Conservation (phyloP, 2,113 vertebrate genomes). For the Seriola rivoliana region DNA sequence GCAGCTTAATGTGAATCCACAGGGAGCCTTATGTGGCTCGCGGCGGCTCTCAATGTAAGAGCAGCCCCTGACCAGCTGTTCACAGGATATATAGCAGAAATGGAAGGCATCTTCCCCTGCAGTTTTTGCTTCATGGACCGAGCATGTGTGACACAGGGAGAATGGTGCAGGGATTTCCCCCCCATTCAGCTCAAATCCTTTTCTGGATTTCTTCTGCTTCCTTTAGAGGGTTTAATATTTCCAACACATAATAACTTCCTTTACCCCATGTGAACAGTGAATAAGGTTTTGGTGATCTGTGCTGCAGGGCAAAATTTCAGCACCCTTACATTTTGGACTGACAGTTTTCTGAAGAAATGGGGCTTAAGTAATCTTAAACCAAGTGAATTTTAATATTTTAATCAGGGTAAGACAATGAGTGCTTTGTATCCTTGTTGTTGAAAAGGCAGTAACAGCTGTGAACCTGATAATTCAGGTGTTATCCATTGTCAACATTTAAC, state of each 20-base stretch:
- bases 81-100: slow-evolving; percentile 70
- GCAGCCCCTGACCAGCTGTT: slow-evolving; percentile 78
- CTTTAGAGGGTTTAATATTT: slow-evolving; percentile 53
- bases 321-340: not conserved
- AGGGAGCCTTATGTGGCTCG: slow-evolving; percentile 68
- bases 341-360: not conserved
- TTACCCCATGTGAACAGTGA: not conserved
- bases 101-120: slow-evolving; percentile 67
- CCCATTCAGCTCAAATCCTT: slow-evolving; percentile 62
- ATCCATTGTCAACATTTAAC: not conserved
- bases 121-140: slow-evolving; percentile 69
- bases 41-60: slow-evolving; percentile 68
- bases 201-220: slow-evolving; percentile 44
- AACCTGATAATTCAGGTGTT: not conserved
- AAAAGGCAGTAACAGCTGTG: not conserved
- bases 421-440: not conserved
- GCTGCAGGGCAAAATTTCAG: not conserved
- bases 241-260: slow-evolving; percentile 17
- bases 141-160: slow-evolving; percentile 61
- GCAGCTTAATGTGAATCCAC: slow-evolving; percentile 63
- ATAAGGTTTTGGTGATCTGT: not conserved
- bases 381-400: not conserved
- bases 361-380: not conserved
- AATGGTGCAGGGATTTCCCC: slow-evolving; percentile 55
- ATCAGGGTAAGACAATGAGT: not conserved